Evolutionary conservation across 2,797 vertebrate species (phyloP).

Genomic region (Acanthopagrus latus): DNA sequence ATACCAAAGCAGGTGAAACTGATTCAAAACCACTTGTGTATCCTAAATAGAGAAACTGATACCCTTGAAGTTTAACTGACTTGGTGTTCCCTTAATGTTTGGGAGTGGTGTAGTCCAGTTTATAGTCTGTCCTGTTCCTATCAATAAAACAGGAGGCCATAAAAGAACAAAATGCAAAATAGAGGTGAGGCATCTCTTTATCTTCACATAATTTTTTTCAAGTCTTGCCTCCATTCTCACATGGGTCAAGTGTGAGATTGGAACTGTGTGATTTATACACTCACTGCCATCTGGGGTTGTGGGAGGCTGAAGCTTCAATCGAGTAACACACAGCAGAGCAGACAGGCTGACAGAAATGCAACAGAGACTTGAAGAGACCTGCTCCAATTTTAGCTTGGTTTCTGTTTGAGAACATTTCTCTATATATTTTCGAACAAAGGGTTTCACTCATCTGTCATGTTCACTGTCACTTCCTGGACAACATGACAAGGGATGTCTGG

Average conservation of each 20-base stretch:
- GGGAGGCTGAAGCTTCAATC: conserved; percentile 4
- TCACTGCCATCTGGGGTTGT: not conserved
- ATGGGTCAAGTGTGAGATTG: conserved; percentile 3
- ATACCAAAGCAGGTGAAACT: too few species aligned
- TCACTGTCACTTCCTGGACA: not conserved
- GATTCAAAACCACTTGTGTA: too few species aligned
- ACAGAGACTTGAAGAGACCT: not conserved
- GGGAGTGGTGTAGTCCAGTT: not conserved
- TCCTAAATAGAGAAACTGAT: too few species aligned
- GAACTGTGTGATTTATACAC: conserved; percentile 20
- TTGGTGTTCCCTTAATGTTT: too few species aligned
- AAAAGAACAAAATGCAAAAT: conserved; percentile 27
- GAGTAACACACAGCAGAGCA: not conserved
- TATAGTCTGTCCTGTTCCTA: not conserved
- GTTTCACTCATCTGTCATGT: not conserved
- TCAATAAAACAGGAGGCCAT: conserved; percentile 24
- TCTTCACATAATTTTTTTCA: not conserved
- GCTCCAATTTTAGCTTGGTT: not conserved
- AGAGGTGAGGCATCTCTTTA: not conserved
- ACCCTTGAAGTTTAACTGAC: too few species aligned
- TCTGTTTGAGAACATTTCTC: not conserved
- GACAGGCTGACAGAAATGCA: not conserved
- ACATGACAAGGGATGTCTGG: not conserved
- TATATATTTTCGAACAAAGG: not conserved
- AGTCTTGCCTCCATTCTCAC: not conserved